A percentile compares a stretch with the other conserved stretches of the same genome.
Conservation (phyloP, 2,888 invertebrate species). For the Diarsia mendica region DNA sequence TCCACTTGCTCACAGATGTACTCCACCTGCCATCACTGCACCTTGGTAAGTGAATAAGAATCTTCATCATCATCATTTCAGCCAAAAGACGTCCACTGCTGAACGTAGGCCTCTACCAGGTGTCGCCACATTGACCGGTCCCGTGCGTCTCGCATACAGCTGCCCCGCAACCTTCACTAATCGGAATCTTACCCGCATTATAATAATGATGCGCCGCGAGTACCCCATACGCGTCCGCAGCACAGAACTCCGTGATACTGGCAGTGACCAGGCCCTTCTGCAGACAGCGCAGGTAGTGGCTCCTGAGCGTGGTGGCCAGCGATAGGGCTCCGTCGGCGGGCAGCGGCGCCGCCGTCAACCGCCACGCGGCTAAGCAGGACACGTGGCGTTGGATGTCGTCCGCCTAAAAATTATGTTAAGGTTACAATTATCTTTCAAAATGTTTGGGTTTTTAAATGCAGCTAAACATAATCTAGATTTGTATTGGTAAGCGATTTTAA, state of each 20-base stretch:
- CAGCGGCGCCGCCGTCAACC: conserved; percentile 92
- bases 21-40: too few relatives aligned
- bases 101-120: too few relatives aligned
- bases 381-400: conserved; percentile 96
- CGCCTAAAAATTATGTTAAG: conserved; percentile 80
- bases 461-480: background rate
- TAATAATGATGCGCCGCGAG: conserved; percentile 94
- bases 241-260: conserved; percentile 93
- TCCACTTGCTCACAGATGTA: too few relatives aligned
- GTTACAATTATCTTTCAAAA: background rate
- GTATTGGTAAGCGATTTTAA: background rate
- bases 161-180: too few relatives aligned
- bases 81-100: too few relatives aligned
- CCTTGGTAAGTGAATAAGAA: too few relatives aligned
- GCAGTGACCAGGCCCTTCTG: conserved; percentile 87
- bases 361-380: conserved; percentile 93
- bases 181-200: conserved; percentile 78
- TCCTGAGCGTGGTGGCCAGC: conserved; percentile 91
- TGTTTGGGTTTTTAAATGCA: background rate
- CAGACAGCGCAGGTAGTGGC: conserved; percentile 91
- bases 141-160: too few relatives aligned
- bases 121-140: too few relatives aligned
- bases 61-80: too few relatives aligned
- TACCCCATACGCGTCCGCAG: conserved; percentile 95
- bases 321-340: conserved; percentile 88